A percentile compares a stretch with the other conserved stretches of the same genome.
These are phyloP conservation scores for Sepioteuthis lessoniana DNA, from an alignment of 2,888 invertebrate species.

Conservation along the genomic window DNA sequence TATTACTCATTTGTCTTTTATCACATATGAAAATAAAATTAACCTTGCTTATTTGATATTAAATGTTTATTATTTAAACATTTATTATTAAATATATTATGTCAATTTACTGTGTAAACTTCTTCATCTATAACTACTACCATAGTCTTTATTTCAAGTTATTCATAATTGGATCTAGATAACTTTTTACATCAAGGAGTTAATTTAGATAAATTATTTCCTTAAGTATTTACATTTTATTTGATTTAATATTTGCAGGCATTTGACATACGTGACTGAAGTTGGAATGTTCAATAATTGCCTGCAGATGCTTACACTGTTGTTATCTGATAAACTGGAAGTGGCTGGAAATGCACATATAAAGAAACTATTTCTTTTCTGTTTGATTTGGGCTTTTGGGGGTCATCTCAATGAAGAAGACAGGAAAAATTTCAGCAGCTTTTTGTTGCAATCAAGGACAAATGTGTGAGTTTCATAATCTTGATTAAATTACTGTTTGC, in stretches of 20 bases:
- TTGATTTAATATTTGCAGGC: constrained; percentile 61
- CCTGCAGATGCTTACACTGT: constrained; percentile 73
- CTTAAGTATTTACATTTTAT: not conserved
- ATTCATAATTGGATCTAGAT: too few relatives aligned
- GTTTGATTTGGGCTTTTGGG: constrained; percentile 75
- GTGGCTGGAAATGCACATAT: constrained; percentile 75
- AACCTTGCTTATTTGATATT: too few relatives aligned
- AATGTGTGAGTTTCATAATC: constrained; percentile 65
- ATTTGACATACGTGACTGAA: constrained; percentile 68
- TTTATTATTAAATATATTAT: too few relatives aligned
- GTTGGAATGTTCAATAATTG: constrained; percentile 74
- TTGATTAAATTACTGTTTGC: not conserved
- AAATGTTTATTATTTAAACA: too few relatives aligned
- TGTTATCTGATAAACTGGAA: constrained; percentile 75
- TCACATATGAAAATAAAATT: too few relatives aligned
- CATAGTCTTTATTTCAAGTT: too few relatives aligned
- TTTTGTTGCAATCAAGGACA: constrained; percentile 64
- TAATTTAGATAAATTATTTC: not conserved
- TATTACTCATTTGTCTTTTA: too few relatives aligned
- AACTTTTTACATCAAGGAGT: too few relatives aligned
- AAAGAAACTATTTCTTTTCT: constrained; percentile 74
- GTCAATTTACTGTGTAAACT: too few relatives aligned
- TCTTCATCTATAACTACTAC: too few relatives aligned
- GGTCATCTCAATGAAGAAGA: constrained; percentile 72
- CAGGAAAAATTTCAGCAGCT: constrained; percentile 72